These are phyloP conservation scores for Cecidostiba fungosa DNA, from an alignment of 2,888 invertebrate species.

Conservation along the genomic window DNA sequence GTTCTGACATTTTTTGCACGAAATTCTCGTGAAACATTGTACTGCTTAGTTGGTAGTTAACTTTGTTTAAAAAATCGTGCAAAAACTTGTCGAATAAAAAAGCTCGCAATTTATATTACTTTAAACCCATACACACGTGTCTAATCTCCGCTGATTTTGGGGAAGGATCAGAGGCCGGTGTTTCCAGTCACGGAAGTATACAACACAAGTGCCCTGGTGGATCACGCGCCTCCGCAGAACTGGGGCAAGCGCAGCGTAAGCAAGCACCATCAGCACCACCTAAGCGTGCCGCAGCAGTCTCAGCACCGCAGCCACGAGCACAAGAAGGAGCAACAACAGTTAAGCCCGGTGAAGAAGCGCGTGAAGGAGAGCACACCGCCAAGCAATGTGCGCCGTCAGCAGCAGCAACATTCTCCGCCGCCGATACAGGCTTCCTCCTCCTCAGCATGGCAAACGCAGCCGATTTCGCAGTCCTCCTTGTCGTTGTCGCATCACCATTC, in stretches of 20 bases:
- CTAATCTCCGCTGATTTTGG: constrained; percentile 68
- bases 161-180: constrained; percentile 84
- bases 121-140: neutral
- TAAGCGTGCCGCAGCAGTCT: constrained; percentile 83
- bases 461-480: constrained; percentile 33
- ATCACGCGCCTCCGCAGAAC: constrained; percentile 80
- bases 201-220: constrained; percentile 82
- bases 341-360: constrained; percentile 98
- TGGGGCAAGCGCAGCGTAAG: constrained; percentile 81
- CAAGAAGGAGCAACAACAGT: constrained; percentile 92
- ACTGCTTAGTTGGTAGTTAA: too few species aligned
- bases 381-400: constrained; percentile 78
- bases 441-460: constrained; percentile 42
- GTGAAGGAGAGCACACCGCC: constrained; percentile 98
- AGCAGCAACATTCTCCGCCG: constrained; percentile 32
- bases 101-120: neutral
- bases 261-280: constrained; percentile 84
- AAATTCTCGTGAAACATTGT: neutral
- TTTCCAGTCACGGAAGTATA: constrained; percentile 84
- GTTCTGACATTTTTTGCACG: neutral
- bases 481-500: constrained; percentile 71
- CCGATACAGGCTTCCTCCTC: constrained; percentile 20
- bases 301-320: constrained; percentile 83
- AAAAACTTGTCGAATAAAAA: neutral
- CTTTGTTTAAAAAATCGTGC: neutral